Percentiles rank a stretch among this genome's conserved stretches.
Evolutionary conservation across 2,797 vertebrate genomes (phyloP).

Genomic region (Pachyuromys duprasi): DNA sequence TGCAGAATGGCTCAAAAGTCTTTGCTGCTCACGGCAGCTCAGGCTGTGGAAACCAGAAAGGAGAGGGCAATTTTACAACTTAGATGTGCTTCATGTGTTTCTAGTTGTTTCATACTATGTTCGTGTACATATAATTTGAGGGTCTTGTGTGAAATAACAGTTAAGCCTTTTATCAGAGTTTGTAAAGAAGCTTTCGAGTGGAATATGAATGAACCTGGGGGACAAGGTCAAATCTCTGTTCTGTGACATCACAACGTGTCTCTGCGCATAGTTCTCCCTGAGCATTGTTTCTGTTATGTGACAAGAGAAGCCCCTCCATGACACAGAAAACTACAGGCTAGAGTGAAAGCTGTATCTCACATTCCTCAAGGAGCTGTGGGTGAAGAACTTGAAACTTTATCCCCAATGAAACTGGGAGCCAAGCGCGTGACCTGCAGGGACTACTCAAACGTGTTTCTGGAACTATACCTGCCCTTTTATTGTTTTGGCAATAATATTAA

Average conservation of each 20-base stretch:
- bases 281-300: constrained; percentile 66
- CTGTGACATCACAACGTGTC: constrained; percentile 66
- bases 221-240: constrained; percentile 65
- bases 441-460: constrained; percentile 59
- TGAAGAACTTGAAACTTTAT: constrained; percentile 76
- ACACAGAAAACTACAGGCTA: constrained; percentile 82
- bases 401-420: constrained; percentile 78
- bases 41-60: neutral
- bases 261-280: constrained; percentile 59
- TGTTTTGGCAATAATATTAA: neutral
- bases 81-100: constrained; percentile 27
- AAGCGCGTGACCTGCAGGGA: constrained; percentile 61
- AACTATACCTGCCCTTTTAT: neutral
- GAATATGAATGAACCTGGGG: constrained; percentile 71
- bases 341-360: constrained; percentile 77
- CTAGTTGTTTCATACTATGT: constrained; percentile 37
- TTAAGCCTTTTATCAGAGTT: constrained; percentile 79
- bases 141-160: constrained; percentile 33
- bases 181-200: constrained; percentile 65
- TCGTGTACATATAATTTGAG: constrained; percentile 73
- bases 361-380: constrained; percentile 72
- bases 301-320: constrained; percentile 76
- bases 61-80: constrained; percentile 30
- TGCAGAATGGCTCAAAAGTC: neutral
- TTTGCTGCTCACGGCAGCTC: neutral